These are phyloP conservation scores for Pseudomyrmex gracilis DNA, from an alignment of 1,140 invertebrate species.

Conservation along the genomic window DNA sequence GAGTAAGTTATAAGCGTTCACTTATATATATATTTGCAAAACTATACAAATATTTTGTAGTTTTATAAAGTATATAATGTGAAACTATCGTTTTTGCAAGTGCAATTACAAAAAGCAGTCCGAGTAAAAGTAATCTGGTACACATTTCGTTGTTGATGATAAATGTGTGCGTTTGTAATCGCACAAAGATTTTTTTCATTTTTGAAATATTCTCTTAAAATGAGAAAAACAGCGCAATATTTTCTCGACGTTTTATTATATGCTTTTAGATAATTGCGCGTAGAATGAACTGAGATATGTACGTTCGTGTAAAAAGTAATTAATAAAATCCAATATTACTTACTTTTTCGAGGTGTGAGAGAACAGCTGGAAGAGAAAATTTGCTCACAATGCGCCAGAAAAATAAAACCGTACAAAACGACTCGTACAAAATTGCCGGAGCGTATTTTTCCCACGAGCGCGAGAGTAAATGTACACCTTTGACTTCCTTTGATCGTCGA, in stretches of 20 bases:
- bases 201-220: neutral
- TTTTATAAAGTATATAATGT: conserved; percentile 9
- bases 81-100: conserved; percentile 2
- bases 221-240: neutral
- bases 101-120: conserved; percentile 26
- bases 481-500: conserved; percentile 36
- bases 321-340: neutral
- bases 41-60: conserved; percentile 38
- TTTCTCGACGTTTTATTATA: neutral
- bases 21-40: neutral
- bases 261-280: neutral
- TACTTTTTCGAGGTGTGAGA: neutral
- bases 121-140: conserved; percentile 7
- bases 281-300: neutral
- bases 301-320: neutral
- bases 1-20: neutral
- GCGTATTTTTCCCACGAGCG: neutral
- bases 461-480: conserved; percentile 12
- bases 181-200: neutral
- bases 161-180: conserved; percentile 2
- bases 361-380: neutral
- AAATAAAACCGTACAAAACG: neutral
- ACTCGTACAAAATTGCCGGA: neutral
- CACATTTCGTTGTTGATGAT: neutral
- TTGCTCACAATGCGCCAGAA: neutral